Percentiles rank a stretch among this genome's conserved stretches.
These are phyloP conservation scores for Acanthosepion lycidas DNA, from an alignment of 2,888 invertebrate species.

Conservation along the genomic window DNA sequence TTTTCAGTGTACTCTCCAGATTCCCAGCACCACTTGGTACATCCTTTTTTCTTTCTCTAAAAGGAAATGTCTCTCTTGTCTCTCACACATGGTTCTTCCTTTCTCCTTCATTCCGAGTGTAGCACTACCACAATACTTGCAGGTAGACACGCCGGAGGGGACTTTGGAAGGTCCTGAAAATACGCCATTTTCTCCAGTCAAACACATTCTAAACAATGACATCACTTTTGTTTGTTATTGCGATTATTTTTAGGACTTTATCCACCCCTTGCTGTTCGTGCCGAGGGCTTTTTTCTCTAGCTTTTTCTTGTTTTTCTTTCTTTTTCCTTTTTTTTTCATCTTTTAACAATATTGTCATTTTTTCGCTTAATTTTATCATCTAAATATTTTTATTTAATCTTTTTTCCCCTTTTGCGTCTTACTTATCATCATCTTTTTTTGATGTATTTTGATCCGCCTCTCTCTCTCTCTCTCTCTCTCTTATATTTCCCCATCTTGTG, in stretches of 20 bases:
- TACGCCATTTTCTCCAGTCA: background rate
- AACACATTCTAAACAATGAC: slow-evolving; percentile 33
- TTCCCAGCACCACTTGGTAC: background rate
- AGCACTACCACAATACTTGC: background rate
- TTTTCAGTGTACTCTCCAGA: background rate
- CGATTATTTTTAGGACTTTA: background rate
- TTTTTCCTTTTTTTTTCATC: background rate
- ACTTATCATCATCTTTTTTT: background rate
- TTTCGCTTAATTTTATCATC: background rate
- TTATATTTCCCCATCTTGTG: background rate
- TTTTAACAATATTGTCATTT: background rate
- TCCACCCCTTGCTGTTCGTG: background rate
- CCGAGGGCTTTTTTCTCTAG: background rate
- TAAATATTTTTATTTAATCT: background rate
- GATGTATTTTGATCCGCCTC: fast-evolving
- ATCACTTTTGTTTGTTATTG: slow-evolving; percentile 8
- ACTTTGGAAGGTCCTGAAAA: background rate
- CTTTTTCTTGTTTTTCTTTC: background rate
- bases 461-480: background rate
- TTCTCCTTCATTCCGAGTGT: background rate
- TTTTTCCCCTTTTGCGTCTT: background rate
- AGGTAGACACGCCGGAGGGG: slow-evolving; percentile 12
- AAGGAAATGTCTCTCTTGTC: background rate
- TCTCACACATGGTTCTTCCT: background rate
- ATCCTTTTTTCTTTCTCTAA: background rate